Conservation (phyloP, 2,113 vertebrate genomes). For the Neotoma lepida region DNA sequence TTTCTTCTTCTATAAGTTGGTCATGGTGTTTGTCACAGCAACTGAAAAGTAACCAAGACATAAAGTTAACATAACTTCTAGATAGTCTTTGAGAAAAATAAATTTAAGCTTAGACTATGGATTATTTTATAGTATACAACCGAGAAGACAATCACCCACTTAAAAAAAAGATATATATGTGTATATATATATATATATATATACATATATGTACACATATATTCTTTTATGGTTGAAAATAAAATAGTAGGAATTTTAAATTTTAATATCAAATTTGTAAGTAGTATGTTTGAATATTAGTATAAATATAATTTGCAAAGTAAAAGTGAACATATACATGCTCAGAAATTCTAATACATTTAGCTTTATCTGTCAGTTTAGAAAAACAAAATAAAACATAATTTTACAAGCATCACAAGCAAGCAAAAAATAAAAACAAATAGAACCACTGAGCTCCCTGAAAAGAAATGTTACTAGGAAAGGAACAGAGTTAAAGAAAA, state of each 20-base stretch:
- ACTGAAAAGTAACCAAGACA: neutral
- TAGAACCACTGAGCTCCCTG: neutral
- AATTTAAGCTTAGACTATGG: conserved; percentile 55
- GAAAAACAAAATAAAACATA: neutral
- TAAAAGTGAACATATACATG: conserved; percentile 16
- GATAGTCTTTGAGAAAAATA: conserved; percentile 10
- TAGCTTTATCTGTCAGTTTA: neutral
- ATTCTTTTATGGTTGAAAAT: neutral
- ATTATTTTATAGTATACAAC: conserved; percentile 16
- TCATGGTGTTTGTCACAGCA: neutral
- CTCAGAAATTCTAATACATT: conserved; percentile 1
- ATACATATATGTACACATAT: no score
- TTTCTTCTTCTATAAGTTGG: neutral
- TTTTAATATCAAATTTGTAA: conserved; percentile 15
- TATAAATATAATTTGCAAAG: neutral
- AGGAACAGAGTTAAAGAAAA: neutral
- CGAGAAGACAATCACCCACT: neutral
- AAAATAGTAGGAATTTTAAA: neutral
- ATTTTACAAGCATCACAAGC: neutral
- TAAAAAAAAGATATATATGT: neutral
- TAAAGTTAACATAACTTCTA: neutral
- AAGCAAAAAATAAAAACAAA: neutral
- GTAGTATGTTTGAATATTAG: neutral
- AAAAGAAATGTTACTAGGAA: neutral
- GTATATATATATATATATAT: neutral